Conservation (phyloP, 2,888 invertebrate genomes). For the Andrena chrysosceles region DNA sequence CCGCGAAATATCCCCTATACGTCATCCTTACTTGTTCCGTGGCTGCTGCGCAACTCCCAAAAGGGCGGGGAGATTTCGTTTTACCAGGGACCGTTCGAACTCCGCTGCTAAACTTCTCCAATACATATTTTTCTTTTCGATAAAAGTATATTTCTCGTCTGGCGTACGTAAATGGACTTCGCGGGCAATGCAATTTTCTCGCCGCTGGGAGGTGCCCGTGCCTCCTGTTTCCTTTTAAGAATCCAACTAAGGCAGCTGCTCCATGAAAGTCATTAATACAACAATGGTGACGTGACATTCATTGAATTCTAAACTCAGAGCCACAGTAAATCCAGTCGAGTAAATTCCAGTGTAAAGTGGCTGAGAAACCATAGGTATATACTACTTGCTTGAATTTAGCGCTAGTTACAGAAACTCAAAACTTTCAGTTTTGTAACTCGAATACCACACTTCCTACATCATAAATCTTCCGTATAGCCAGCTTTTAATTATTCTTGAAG, state of each 20-base stretch:
- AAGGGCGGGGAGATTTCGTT: slow-evolving; percentile 36
- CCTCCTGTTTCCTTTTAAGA: neutral
- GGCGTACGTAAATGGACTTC: slow-evolving; percentile 41
- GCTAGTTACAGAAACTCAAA: too few relatives aligned
- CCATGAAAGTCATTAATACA: neutral
- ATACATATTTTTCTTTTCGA: slow-evolving; percentile 60
- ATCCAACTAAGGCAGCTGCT: neutral
- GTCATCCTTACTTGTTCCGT: slow-evolving; percentile 44
- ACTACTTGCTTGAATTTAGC: too few relatives aligned
- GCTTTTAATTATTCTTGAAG: too few relatives aligned
- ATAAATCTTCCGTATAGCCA: too few relatives aligned
- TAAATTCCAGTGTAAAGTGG: too few relatives aligned
- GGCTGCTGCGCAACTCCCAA: slow-evolving; percentile 48
- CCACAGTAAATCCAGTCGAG: too few relatives aligned
- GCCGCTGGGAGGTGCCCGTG: neutral
- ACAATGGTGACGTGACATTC: neutral
- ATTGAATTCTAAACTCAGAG: neutral
- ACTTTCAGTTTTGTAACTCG: too few relatives aligned
- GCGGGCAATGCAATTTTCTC: slow-evolving; percentile 24
- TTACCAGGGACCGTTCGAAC: slow-evolving; percentile 42
- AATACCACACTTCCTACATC: too few relatives aligned
- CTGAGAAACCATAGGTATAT: too few relatives aligned
- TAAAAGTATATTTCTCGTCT: slow-evolving; percentile 43
- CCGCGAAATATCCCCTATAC: slow-evolving; percentile 54
- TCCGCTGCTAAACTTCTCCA: slow-evolving; percentile 47